Percentiles rank a stretch among this genome's conserved stretches.
phyloP scores from a whole-genome alignment of 2,888 invertebrate genomes.

The Agrochola litura region DNA sequence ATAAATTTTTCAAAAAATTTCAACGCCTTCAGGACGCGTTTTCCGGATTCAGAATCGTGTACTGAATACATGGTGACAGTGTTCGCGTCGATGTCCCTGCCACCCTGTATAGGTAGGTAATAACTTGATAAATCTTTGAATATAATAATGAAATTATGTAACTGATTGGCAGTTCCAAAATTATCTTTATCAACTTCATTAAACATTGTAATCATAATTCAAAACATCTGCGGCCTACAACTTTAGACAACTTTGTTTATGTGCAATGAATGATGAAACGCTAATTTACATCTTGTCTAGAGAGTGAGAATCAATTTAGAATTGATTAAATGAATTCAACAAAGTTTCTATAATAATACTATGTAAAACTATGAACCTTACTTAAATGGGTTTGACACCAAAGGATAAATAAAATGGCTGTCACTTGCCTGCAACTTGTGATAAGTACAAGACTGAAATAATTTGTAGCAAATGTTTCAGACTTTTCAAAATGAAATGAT shows the following conservation, averaged over 20 bases:
- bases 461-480: conserved; percentile 33
- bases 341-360: neutral
- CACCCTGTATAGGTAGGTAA: neutral
- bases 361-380: neutral
- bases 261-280: conserved; percentile 47
- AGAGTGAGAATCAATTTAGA: conserved; percentile 27
- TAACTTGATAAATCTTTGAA: neutral
- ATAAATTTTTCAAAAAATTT: no score
- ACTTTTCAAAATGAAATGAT: conserved; percentile 13
- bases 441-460: conserved; percentile 5
- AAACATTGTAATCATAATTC: conserved; percentile 24
- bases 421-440: neutral
- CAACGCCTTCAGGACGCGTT: no score
- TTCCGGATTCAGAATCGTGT: no score
- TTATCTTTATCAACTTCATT: conserved; percentile 5
- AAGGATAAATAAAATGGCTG: conserved; percentile 13
- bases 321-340: conserved; percentile 13
- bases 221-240: conserved; percentile 53
- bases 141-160: neutral
- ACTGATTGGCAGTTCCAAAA: conserved; percentile 2
- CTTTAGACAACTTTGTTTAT: conserved; percentile 26
- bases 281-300: conserved; percentile 39
- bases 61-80: no score
- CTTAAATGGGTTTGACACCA: neutral
- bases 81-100: no score